Conservation (phyloP, 2,797 vertebrate species). For the Adelosebastes latens region DNA sequence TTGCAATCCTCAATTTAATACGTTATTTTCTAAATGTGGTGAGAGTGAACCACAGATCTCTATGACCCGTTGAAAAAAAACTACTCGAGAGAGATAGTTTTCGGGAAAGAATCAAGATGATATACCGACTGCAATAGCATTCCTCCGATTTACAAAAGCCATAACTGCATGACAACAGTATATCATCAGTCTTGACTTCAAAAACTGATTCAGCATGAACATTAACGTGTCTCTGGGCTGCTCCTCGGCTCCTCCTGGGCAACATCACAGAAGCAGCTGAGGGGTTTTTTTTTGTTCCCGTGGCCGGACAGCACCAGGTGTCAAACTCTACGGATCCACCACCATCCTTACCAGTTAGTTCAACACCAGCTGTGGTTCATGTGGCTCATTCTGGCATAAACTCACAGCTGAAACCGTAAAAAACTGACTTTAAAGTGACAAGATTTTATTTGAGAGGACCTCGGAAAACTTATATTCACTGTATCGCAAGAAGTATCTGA, state of each 20-base stretch:
- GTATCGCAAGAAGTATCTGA: neutral
- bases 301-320: slow-evolving; percentile 58
- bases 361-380: slow-evolving; percentile 60
- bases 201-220: slow-evolving; percentile 45
- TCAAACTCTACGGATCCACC: slow-evolving; percentile 45
- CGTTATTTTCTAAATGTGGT: slow-evolving; percentile 17
- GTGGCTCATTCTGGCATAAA: slow-evolving; percentile 38
- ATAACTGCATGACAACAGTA: slow-evolving; percentile 37
- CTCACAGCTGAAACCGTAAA: slow-evolving; percentile 66
- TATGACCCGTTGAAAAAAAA: neutral
- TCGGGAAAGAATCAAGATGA: slow-evolving; percentile 32
- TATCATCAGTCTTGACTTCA: slow-evolving; percentile 58
- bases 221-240: slow-evolving; percentile 35
- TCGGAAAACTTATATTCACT: neutral
- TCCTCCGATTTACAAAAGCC: slow-evolving; percentile 38
- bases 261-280: slow-evolving; percentile 71
- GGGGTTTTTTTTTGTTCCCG: slow-evolving; percentile 60
- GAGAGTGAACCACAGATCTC: slow-evolving; percentile 4
- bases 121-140: slow-evolving; percentile 35
- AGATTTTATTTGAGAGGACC: neutral
- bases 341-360: slow-evolving; percentile 15
- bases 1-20: neutral
- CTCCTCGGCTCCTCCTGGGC: slow-evolving; percentile 37
- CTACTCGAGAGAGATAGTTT: neutral
- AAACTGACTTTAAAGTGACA: slow-evolving; percentile 41